Evolutionary conservation across 2,888 invertebrate species (phyloP), one percentile per base, ranked within the genome.

Genomic region (Phorcus lineatus): DNA sequence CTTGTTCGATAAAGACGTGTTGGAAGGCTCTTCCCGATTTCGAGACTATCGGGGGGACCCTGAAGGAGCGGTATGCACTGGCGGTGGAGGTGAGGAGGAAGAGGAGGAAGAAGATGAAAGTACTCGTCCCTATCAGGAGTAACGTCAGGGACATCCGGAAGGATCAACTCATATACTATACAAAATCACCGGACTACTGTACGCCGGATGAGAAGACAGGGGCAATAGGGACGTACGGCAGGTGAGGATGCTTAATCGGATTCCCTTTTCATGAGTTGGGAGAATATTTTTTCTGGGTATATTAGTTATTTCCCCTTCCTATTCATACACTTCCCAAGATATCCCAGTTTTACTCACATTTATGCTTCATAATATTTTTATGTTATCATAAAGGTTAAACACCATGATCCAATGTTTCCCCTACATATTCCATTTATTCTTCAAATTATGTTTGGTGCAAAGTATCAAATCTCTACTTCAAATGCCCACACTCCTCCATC

Each of bases 101-200:
- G 75, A 80, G 87, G 31, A 81, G 87, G 66, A 87, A 89, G 78
- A 87, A 87, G 70, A 81, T 82, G 66, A 87, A 88, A 74, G 75
- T 76, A 74, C 89, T 93, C 80, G 89, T 94, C 89, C 90, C 94
- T 88, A 91, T 93, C 88, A 89, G 90, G 82, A 93, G 85, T 88
- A 86, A 88, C 31, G 84, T 86, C 77, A 90, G 90, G 53, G 87
- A 91, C 77, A 94, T 94, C 81, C 93, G 94, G 0, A 91, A 93
- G 70, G 95, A 95, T 74, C 95, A 96, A 78, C 94, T 97, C 82
- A 94, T 96, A 40, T 97, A 96, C 93, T 95, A 96, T 86, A 95
- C 96, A 83, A 96, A 96, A 90, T 96, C 96, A 81, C 96, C 97
- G 0, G 96, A 97, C 93, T 97, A 96, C 93, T 97, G 97, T 93